Evolutionary conservation across 2,113 vertebrate genomes (phyloP).

Genomic region (Stomatorhinus ivindoensis): DNA sequence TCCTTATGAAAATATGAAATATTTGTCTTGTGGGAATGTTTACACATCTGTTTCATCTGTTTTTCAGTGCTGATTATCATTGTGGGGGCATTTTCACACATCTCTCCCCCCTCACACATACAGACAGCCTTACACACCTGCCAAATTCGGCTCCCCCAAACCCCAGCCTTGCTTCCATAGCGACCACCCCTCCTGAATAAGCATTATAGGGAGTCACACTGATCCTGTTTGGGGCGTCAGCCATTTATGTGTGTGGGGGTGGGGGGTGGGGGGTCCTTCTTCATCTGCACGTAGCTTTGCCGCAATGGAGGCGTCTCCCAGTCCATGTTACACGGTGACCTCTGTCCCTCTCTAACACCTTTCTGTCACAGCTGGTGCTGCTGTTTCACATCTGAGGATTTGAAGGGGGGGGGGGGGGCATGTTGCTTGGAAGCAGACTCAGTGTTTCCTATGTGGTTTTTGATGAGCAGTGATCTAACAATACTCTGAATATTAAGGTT

Average conservation of each 20-base stretch:
- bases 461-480: neutral
- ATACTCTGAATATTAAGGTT: neutral
- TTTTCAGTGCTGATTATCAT: neutral
- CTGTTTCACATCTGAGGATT: neutral
- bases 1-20: neutral
- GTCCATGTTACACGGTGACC: neutral
- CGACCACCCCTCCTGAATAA: neutral
- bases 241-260: neutral
- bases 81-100: neutral
- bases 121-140: neutral
- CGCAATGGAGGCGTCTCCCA: neutral
- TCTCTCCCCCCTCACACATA: neutral
- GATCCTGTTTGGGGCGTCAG: neutral
- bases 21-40: neutral
- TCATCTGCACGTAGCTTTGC: neutral
- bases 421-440: neutral
- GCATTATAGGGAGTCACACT: neutral
- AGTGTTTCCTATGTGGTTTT: neutral
- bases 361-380: neutral
- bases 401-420: neutral
- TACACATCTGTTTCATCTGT: neutral
- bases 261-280: neutral
- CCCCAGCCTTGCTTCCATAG: neutral
- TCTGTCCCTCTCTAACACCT: neutral
- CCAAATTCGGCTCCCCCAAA: neutral